Evolutionary conservation across 2,113 vertebrate genomes (phyloP).

Genomic region (Peromyscus leucopus): DNA sequence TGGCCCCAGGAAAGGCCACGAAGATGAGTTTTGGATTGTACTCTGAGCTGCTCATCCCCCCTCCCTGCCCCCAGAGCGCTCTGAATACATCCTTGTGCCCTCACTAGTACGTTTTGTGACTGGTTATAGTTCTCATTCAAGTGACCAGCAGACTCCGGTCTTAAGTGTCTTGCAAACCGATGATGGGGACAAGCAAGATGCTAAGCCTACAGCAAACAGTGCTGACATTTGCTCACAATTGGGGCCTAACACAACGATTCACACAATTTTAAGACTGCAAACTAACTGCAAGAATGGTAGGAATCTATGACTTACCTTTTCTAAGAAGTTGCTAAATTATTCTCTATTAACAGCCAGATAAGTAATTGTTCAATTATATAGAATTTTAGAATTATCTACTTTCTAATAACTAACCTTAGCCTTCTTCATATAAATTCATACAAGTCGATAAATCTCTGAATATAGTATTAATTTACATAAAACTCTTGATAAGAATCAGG

Average conservation of each 20-base stretch:
- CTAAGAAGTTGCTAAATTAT: constrained; percentile 5
- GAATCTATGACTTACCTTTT: constrained; percentile 2
- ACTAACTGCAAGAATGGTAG: neutral
- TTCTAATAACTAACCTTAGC: neutral
- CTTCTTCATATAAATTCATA: constrained; percentile 35
- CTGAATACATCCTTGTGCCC: neutral
- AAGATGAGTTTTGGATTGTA: neutral
- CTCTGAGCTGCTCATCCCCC: neutral
- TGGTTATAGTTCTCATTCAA: constrained; percentile 21
- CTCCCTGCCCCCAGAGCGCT: neutral
- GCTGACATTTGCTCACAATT: neutral
- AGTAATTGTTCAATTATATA: constrained; percentile 24
- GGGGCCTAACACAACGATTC: neutral
- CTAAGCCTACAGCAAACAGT: neutral
- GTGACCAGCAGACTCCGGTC: neutral
- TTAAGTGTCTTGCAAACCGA: neutral
- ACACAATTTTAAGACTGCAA: constrained; percentile 21
- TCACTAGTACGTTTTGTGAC: neutral
- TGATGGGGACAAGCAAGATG: neutral
- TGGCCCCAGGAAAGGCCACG: neutral
- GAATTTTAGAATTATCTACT: neutral
- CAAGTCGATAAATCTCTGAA: neutral
- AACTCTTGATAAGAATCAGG: constrained; percentile 46
- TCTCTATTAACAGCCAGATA: neutral
- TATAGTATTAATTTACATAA: constrained; percentile 12